Base-by-base conservation (phyloP, 23 tunicate genomes). In the Halocynthia roretzi region DNA sequence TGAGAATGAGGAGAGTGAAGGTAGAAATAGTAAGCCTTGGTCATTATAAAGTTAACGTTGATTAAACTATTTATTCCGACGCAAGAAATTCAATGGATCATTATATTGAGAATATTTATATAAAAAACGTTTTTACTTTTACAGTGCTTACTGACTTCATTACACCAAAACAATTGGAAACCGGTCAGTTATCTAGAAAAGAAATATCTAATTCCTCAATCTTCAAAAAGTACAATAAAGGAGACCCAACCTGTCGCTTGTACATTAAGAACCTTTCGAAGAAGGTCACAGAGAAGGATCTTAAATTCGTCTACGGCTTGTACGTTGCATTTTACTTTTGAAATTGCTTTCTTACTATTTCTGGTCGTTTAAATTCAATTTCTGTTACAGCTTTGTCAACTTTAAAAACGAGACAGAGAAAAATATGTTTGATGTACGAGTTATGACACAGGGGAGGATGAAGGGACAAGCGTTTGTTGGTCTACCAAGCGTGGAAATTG, bases 391-490 rank as follows among this genome's bases (percentile, higher is more conserved):
- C 6, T 90, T 90, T 71, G 74, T 90, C 23, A 71, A 90, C 72
- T 58, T 76, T 50, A 52, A 70, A 7, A 64, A 81, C 71, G 87
- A 85, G 49, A 71, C 76, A 15, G 90, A 90, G 19, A 55, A 53
- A 7, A 85, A 90, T 7, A 81, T 81, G 86, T 90, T 85, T 51
- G 83, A 90, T 77, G 83, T 85, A 0, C 83, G 89, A 50, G 70
- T 90, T 11, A 81, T 90, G 87, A 90, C 75, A 10, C 90, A 84
- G 55, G 97, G 97, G 8, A 61, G 97, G 18, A 90, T 90, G 97
- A 90, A 90, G 70, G 97, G 97, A 6, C 97, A 90, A 71, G 97
- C 97, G 6, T 90, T 90, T 81, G 69, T 90, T 22, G 84, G 90
- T 7, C 51, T 90, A 62, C 86, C 97, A 15, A 70, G 51, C 15